A percentile compares a stretch with the other conserved stretches of the same genome.
These are phyloP conservation scores for Empidonax alnorum DNA, from an alignment of 2,113 vertebrate genomes.

Conservation along the genomic window DNA sequence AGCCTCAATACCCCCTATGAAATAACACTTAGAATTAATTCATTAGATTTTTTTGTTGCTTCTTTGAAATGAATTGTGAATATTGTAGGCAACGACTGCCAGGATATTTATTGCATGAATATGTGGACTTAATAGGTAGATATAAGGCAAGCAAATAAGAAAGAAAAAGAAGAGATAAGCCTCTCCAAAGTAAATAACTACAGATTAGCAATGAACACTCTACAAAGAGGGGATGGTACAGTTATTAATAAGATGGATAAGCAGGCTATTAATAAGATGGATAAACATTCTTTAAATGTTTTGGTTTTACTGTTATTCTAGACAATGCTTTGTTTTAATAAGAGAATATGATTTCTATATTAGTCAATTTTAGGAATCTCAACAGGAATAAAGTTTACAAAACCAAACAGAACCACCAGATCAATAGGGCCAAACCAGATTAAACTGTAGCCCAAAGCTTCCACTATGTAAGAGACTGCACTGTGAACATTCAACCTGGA, in stretches of 20 bases:
- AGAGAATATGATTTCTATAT: background rate
- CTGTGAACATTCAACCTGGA: background rate
- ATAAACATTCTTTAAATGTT: background rate
- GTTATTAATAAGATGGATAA: background rate
- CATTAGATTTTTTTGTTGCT: background rate
- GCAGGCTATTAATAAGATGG: background rate
- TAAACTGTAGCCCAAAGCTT: background rate
- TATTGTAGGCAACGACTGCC: background rate
- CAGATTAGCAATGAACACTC: background rate
- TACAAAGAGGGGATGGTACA: background rate
- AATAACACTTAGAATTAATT: background rate
- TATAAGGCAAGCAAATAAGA: background rate
- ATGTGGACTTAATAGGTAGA: background rate
- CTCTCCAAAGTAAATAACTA: background rate
- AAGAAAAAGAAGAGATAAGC: background rate
- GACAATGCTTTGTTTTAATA: background rate
- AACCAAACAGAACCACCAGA: background rate
- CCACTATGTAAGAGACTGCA: background rate
- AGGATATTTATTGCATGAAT: background rate
- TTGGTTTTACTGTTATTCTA: background rate
- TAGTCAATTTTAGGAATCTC: background rate
- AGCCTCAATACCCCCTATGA: background rate
- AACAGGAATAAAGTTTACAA: background rate
- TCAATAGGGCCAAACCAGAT: background rate
- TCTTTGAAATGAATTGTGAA: background rate